A percentile compares a stretch with the other conserved stretches of the same genome.
Evolutionary conservation across 2,797 vertebrate species (phyloP).

Genomic region (Thripadectes ignobilis): DNA sequence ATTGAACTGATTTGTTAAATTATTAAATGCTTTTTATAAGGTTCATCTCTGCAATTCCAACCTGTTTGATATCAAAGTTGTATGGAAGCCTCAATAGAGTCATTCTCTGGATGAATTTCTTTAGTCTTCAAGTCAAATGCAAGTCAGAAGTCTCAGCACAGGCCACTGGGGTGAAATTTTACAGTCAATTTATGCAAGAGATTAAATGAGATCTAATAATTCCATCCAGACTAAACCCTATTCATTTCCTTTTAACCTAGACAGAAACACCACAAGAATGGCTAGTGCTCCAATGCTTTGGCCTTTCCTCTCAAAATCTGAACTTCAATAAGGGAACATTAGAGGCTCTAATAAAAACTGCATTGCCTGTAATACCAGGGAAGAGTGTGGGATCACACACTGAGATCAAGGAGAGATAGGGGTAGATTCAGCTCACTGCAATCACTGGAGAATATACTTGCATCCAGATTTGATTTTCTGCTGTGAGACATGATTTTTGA

Average conservation of each 20-base stretch:
- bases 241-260: conserved; percentile 10
- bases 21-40: not conserved
- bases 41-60: not conserved
- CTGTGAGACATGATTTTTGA: not conserved
- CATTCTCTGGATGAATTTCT: not conserved
- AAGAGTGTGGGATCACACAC: not conserved
- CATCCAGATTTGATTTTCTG: not conserved
- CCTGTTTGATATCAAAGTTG: conserved; percentile 4
- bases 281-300: not conserved
- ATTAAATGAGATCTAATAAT: conserved; percentile 1
- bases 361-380: not conserved
- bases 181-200: conserved; percentile 1
- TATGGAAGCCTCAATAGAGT: not conserved
- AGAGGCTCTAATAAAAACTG: not conserved
- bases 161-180: conserved; percentile 1
- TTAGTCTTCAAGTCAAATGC: conserved; percentile 4
- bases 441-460: not conserved
- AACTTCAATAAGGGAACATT: conserved; percentile 14
- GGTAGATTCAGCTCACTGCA: not conserved
- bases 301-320: not conserved
- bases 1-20: not conserved
- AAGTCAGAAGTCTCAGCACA: not conserved
- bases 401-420: not conserved
- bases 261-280: conserved; percentile 5
- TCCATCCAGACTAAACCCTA: conserved; percentile 16